Evolutionary conservation across 2,113 vertebrate genomes (phyloP).

Genomic region (Aix galericulata): DNA sequence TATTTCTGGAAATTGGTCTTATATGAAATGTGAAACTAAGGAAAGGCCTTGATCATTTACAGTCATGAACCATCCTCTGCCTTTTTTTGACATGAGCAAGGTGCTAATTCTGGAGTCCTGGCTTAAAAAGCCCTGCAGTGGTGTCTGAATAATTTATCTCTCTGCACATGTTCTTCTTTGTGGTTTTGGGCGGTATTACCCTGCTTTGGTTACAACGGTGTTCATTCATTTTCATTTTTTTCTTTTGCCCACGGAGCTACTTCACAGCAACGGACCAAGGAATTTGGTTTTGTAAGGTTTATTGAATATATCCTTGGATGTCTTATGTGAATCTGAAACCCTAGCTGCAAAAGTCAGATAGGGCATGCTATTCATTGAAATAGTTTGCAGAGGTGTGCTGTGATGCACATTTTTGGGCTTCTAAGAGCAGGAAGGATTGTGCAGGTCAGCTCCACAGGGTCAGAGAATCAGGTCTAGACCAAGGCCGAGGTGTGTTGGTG

Average conservation of each 20-base stretch:
- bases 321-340: neutral
- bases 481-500: neutral
- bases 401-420: neutral
- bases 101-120: neutral
- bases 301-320: neutral
- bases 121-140: neutral
- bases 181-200: neutral
- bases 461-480: neutral
- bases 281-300: neutral
- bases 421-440: neutral
- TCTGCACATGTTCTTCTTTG: neutral
- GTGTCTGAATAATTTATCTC: neutral
- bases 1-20: neutral
- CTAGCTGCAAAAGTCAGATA: neutral
- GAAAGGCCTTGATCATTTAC: neutral
- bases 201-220: neutral
- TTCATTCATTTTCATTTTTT: neutral
- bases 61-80: neutral
- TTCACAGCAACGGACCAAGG: neutral
- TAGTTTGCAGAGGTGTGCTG: neutral
- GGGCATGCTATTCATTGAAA: neutral
- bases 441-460: neutral
- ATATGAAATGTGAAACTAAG: neutral
- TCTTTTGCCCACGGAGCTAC: neutral
- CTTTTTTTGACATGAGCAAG: neutral